Evolutionary conservation across 2,888 invertebrate species (phyloP).

Genomic region (Psococerastis gibbosa): DNA sequence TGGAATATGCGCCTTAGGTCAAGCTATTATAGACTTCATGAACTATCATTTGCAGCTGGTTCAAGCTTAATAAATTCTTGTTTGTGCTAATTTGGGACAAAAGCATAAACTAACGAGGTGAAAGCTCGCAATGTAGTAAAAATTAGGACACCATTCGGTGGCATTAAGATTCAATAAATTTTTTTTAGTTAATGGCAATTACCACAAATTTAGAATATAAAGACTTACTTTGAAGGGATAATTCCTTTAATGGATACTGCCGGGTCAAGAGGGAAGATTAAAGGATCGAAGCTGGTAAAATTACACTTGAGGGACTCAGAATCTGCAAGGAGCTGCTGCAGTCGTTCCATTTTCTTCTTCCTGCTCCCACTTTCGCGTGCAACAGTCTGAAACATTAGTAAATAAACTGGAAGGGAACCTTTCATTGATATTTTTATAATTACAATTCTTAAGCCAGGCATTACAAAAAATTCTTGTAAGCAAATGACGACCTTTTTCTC

Average conservation of each 20-base stretch:
- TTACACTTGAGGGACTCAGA: slow-evolving; percentile 65
- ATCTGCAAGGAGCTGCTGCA: slow-evolving; percentile 67
- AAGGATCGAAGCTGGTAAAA: slow-evolving; percentile 76
- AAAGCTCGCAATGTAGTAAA: slow-evolving; percentile 12
- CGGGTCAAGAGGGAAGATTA: slow-evolving; percentile 91
- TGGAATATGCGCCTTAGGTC: too few relatives aligned
- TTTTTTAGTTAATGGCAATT: slow-evolving; percentile 8
- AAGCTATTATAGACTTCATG: too few relatives aligned
- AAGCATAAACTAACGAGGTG: slow-evolving; percentile 8
- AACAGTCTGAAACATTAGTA: slow-evolving; percentile 34
- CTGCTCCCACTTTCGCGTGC: slow-evolving; percentile 81
- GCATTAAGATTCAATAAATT: slow-evolving; percentile 11
- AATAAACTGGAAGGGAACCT: too few relatives aligned
- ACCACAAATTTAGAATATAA: slow-evolving; percentile 11
- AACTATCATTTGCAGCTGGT: too few relatives aligned
- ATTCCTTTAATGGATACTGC: slow-evolving; percentile 75
- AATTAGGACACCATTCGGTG: slow-evolving; percentile 12
- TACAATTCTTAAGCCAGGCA: too few relatives aligned
- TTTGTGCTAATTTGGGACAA: neutral
- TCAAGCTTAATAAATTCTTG: too few relatives aligned
- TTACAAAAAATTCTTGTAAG: too few relatives aligned
- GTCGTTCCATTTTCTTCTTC: slow-evolving; percentile 75
- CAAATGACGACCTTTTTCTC: too few relatives aligned
- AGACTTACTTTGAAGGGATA: slow-evolving; percentile 48
- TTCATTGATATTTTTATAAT: too few relatives aligned